Conservation (phyloP, 2,113 vertebrate genomes). For the Zapus hudsonius region DNA sequence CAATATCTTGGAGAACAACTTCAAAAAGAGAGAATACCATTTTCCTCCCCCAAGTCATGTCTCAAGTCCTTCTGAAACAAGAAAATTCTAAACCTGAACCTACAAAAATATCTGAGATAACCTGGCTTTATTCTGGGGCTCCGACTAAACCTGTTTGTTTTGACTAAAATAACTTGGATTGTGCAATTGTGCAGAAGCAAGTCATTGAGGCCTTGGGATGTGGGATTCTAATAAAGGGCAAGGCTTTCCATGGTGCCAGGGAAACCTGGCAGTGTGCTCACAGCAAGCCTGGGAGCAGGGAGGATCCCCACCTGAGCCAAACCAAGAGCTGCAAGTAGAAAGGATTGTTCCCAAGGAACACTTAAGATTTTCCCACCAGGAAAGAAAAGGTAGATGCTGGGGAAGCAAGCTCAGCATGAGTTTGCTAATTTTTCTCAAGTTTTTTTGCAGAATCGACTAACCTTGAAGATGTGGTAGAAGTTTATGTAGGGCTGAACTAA, state of each 20-base stretch:
- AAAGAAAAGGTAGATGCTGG: not conserved
- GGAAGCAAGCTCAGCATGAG: not conserved
- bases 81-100: not conserved
- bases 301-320: not conserved
- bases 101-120: not conserved
- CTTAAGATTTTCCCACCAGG: not conserved
- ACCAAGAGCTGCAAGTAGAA: not conserved
- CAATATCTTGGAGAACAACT: not conserved
- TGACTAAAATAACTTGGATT: not conserved
- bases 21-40: not conserved
- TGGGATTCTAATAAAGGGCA: not conserved
- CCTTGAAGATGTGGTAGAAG: not conserved
- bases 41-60: not conserved
- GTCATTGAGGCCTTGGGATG: not conserved
- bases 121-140: not conserved
- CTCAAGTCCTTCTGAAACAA: not conserved
- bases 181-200: not conserved
- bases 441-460: not conserved
- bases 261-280: accelerated
- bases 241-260: too few relatives aligned
- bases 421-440: not conserved
- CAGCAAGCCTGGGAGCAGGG: not conserved
- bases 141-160: not conserved
- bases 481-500: not conserved
- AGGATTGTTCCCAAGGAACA: not conserved